Evolutionary conservation across 2,888 invertebrate genomes (phyloP).

Genomic region (Girardia tigrina): DNA sequence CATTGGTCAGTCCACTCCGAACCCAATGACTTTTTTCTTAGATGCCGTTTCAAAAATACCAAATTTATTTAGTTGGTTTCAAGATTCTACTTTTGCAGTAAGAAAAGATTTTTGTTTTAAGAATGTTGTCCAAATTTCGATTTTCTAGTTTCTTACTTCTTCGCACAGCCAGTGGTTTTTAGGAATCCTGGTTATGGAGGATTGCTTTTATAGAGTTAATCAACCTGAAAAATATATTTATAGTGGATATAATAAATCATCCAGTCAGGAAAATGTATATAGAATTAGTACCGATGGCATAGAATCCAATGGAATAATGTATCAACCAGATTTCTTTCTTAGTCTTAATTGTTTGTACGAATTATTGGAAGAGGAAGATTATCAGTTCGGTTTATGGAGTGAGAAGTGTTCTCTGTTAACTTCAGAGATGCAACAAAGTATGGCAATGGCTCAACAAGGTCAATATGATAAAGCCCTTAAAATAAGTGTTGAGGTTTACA

Average conservation of each 20-base stretch:
- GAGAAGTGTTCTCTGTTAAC: neutral
- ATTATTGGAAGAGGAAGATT: constrained; percentile 19
- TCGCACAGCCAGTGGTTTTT: neutral
- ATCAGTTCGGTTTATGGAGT: constrained; percentile 15
- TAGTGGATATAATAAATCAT: neutral
- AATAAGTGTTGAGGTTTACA: neutral
- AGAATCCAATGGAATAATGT: constrained; percentile 19
- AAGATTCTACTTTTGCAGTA: neutral
- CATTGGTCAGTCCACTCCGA: neutral
- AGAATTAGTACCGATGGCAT: neutral
- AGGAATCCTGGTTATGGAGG: neutral
- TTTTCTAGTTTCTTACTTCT: neutral
- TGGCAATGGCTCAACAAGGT: constrained; percentile 9
- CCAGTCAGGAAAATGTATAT: neutral
- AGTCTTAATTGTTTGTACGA: constrained; percentile 4
- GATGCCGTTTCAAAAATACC: neutral
- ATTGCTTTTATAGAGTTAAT: neutral
- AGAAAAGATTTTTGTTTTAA: neutral
- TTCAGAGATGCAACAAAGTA: neutral
- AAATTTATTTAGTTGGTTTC: constrained; percentile 6
- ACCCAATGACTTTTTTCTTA: neutral
- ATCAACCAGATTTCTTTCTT: neutral
- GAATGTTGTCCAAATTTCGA: neutral
- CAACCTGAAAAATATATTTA: constrained; percentile 10
- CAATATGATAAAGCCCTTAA: neutral